Base-by-base conservation (phyloP, 2,113 vertebrate species). In the Melanotaenia duboulayi region DNA sequence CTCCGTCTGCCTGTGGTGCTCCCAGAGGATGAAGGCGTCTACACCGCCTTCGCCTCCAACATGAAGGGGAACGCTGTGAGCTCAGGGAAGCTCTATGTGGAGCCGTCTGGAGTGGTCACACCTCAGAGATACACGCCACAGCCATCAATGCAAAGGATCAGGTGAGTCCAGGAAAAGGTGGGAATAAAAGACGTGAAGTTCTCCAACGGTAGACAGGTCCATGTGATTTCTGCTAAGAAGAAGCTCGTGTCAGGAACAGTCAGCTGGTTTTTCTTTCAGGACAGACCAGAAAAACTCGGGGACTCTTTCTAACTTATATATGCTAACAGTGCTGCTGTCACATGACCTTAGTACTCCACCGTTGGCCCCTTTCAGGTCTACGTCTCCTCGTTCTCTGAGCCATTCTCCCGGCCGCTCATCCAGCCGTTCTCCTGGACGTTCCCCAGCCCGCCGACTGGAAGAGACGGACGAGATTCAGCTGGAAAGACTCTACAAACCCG, bases 401-500 rank as follows among this genome's bases (percentile, higher is more conserved):
- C 82, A 89, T 25, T 95, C 95, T 0, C 96, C 97, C 24, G 95
- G 93, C 0, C 94, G 95, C 4, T 95, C 95, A 1, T 91, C 97
- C 67, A 96, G 95, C 11, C 94, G 95, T 7, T 97, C 96, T 10
- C 95, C 96, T 42, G 95, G 95, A 62, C 93, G 95, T 7, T 99
- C 97, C 77, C 97, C 96, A 23, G 96, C 91, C 32, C 96, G 96
- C 20, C 93, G 96, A 74, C 92, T 99, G 12, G 98, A 99, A 17
- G 97, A 99, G 69, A 97, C 96, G 0, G 96, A 98, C 68, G 97
- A 98, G 78, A 93, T 93, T 63, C 96, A 98, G 46, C 93, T 99
- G 46, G 98, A 99, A 77, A 97, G 97, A 88, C 90, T 99, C 14
- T 99, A 99, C 83, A 99, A 98, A 57, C 98, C 98, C 10, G 96